Percentiles rank a stretch among this genome's conserved stretches.
phyloP scores from a whole-genome alignment of 2,797 vertebrate species.

The Propithecus deckenii region DNA sequence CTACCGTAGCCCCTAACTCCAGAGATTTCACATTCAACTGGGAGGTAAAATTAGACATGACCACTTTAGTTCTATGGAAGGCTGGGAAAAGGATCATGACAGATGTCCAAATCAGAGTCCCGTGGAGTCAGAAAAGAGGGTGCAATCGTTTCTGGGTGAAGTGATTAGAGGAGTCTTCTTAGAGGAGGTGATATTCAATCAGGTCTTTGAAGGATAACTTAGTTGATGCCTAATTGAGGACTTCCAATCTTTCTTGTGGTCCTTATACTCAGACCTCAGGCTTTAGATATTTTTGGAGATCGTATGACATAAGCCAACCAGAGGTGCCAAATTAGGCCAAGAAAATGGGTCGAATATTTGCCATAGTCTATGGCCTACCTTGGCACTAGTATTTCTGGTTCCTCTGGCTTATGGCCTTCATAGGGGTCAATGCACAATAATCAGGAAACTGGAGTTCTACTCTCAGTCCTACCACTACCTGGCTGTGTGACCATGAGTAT shows the following conservation, averaged over 20 bases:
- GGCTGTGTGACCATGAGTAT: not conserved
- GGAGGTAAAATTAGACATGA: not conserved
- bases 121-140: not conserved
- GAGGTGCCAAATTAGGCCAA: not conserved
- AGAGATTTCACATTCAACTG: not conserved
- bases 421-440: not conserved
- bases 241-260: not conserved
- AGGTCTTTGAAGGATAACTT: not conserved
- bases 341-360: conserved; percentile 8
- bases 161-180: not conserved
- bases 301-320: not conserved
- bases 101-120: not conserved
- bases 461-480: not conserved
- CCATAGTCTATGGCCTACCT: not conserved
- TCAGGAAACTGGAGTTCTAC: not conserved
- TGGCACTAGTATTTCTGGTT: not conserved
- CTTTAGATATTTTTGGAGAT: not conserved
- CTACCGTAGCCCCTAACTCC: not conserved
- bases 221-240: not conserved
- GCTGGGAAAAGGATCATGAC: not conserved
- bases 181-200: not conserved
- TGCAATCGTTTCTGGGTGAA: not conserved
- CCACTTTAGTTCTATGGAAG: not conserved
- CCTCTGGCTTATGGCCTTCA: not conserved
- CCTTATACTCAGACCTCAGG: not conserved